phyloP scores from a whole-genome alignment of 2,888 invertebrate genomes.

The Tricholauxania praeusta region DNA sequence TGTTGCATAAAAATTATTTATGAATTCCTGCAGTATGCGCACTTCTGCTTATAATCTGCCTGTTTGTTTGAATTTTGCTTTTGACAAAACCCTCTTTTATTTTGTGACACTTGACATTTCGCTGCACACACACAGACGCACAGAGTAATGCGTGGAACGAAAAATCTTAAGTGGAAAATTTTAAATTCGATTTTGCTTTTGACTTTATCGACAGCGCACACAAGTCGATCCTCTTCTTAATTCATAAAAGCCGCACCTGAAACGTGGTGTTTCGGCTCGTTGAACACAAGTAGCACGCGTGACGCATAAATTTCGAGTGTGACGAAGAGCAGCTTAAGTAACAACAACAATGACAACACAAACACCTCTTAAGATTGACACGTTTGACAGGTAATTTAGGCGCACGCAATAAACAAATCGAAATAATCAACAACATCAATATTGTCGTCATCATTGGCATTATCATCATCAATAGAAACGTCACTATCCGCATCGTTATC shows the following conservation, averaged over 20 bases:
- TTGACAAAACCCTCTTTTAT: no score
- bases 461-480: background rate
- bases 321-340: no score
- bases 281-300: background rate
- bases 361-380: constrained; percentile 1
- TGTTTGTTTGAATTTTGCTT: no score
- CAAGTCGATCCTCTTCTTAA: background rate
- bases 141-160: no score
- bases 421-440: background rate
- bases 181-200: constrained; percentile 3
- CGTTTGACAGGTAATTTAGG: constrained; percentile 13
- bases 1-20: no score
- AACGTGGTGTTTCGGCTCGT: constrained; percentile 1
- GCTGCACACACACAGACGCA: no score
- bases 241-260: background rate
- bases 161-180: background rate
- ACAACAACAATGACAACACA: background rate
- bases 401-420: background rate
- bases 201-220: background rate
- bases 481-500: no score
- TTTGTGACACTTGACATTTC: no score
- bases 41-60: no score
- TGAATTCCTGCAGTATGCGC: no score
- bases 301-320: background rate
- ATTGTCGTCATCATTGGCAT: background rate